Evolutionary conservation across 2,797 vertebrate species (phyloP), one percentile per base, ranked within the genome.

Genomic region (Anniella stebbinsi): DNA sequence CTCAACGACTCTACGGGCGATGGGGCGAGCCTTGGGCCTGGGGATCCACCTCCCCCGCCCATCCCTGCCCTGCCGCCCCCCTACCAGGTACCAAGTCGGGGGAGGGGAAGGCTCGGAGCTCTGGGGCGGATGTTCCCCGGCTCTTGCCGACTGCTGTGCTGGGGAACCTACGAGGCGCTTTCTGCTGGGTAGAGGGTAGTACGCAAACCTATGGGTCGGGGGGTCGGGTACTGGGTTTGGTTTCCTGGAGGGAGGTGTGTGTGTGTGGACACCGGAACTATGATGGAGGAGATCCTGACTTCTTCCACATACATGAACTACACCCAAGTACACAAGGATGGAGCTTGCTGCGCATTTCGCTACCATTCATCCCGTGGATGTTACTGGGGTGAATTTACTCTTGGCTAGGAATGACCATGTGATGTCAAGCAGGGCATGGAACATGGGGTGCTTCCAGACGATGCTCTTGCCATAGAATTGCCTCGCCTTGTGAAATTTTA

Each of bases 1-100:
- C 96, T 98, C 89, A 98, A 98, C 96, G 98, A 98, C 84, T 98
- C 98, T 38, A 90, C 89, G 10, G 90, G 87, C 21, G 98, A 98
- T 90, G 97, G 97, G 21, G 97, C 97, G 84, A 98, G 98, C 73
- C 95, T 98, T 86, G 98, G 97, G 1, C 97, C 97, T 73, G 98
- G 98, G 88, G 97, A 97, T 51, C 97, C 98, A 36, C 97, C 97
- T 83, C 97, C 87, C 0, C 83, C 77, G 10, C 63, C 84, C 38
- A 3, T 75, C 85, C 63, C 89, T n/a, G 84, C 75, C 25, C 85
- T 82, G 13, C 98, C 98, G 60, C 98, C 98, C 83, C 97, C 98
- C 41, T 98, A 97, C 94, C 97, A 98, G 98, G 98, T 98, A 93
- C 93, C 88, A 54, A 23, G 30, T 4, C 4, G 63, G 38, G 28